Conservation (phyloP, 2,888 invertebrate genomes). For the Eurytoma adleriae region DNA sequence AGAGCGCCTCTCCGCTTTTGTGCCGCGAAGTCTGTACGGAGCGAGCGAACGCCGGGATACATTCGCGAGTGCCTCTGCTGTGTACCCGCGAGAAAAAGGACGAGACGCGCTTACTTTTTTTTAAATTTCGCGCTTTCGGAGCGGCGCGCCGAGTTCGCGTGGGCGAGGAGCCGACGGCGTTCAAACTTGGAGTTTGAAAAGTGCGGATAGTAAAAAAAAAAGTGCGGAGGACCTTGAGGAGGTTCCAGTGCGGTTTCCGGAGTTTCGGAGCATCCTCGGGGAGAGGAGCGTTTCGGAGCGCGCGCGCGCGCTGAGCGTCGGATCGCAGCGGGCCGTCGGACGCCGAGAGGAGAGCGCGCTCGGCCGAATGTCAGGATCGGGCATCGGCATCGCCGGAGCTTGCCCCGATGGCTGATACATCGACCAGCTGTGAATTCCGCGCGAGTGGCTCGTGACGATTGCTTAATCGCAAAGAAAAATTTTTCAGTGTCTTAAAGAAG, state of each 20-base stretch:
- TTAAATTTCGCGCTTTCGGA: neutral
- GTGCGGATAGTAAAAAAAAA: neutral
- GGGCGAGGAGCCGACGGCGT: no score
- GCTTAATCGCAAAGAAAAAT: neutral
- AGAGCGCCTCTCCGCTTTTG: neutral
- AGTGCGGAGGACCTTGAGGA: neutral
- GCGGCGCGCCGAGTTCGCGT: neutral
- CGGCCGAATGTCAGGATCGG: constrained; percentile 27
- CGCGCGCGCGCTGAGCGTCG: constrained; percentile 57
- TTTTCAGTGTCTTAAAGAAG: neutral
- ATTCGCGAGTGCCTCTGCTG: neutral
- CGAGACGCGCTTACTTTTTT: neutral
- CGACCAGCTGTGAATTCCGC: constrained; percentile 26
- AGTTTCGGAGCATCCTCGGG: neutral
- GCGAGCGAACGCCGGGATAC: neutral
- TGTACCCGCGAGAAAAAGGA: neutral
- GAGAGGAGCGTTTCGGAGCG: neutral
- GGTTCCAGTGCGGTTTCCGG: neutral
- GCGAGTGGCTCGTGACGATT: constrained; percentile 49
- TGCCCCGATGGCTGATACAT: constrained; percentile 44
- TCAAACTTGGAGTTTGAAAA: no score
- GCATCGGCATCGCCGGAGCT: constrained; percentile 12
- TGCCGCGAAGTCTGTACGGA: neutral
- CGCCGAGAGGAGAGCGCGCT: constrained; percentile 26
- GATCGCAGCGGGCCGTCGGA: constrained; percentile 56